A percentile compares a stretch with the other conserved stretches of the same genome.
Evolutionary conservation across 2,888 invertebrate genomes (phyloP).

Genomic region (Cephonodes hylas): DNA sequence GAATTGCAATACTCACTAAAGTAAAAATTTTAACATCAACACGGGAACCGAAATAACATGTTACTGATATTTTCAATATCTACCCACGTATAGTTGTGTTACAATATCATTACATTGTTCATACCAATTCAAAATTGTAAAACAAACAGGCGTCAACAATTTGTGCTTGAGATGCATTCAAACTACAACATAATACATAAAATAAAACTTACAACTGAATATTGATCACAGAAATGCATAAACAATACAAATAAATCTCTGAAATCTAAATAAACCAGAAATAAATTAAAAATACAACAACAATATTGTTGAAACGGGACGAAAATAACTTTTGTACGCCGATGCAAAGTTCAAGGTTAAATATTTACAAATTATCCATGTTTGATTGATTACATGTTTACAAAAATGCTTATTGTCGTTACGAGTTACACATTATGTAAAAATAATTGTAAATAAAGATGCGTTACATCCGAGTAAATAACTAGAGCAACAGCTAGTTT

Average conservation of each 20-base stretch:
- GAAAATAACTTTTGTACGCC: conserved; percentile 45
- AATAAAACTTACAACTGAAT: conserved; percentile 60
- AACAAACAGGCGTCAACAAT: conserved; percentile 32
- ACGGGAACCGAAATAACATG: not conserved
- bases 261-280: conserved; percentile 45
- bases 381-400: conserved; percentile 47
- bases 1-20: not conserved
- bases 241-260: conserved; percentile 60
- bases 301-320: conserved; percentile 26
- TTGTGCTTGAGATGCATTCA: conserved; percentile 54
- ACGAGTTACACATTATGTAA: conserved; percentile 44
- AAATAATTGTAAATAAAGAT: conserved; percentile 17
- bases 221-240: conserved; percentile 77
- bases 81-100: not conserved
- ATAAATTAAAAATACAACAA: conserved; percentile 46
- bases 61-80: not conserved
- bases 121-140: conserved; percentile 15
- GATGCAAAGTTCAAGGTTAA: conserved; percentile 16
- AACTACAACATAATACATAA: conserved; percentile 46
- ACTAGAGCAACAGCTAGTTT: conserved; percentile 34
- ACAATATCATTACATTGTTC: conserved; percentile 13
- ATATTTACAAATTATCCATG: conserved; percentile 48
- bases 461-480: conserved; percentile 22
- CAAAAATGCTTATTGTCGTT: conserved; percentile 73
- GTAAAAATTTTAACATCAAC: not conserved